Conservation (phyloP, 2,113 vertebrate species). For the Sitta europaea region DNA sequence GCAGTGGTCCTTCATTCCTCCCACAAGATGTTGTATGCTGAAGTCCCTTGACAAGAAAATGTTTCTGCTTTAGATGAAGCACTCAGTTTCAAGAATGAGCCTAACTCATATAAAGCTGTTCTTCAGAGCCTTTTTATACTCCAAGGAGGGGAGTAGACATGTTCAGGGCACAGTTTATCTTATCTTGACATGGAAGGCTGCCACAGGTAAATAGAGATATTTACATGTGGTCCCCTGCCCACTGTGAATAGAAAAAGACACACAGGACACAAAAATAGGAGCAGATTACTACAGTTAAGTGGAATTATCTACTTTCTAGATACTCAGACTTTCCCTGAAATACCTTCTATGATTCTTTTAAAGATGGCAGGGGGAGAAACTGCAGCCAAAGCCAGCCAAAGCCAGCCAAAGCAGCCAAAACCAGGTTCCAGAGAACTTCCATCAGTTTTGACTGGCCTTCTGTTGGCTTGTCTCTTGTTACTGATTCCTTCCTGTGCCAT, state of each 20-base stretch:
- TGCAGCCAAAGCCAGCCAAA: neutral
- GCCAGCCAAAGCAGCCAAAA: neutral
- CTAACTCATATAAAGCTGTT: neutral
- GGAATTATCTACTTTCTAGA: neutral
- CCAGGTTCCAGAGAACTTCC: neutral
- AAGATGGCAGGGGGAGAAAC: neutral
- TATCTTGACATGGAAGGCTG: neutral
- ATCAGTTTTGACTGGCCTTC: neutral
- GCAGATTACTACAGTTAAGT: neutral
- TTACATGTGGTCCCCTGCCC: neutral
- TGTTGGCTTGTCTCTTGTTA: neutral
- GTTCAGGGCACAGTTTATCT: neutral
- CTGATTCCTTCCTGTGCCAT: neutral
- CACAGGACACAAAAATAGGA: neutral
- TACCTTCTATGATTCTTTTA: neutral
- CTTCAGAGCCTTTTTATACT: neutral
- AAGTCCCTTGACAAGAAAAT: neutral
- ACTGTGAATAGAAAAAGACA: neutral
- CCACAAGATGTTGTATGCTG: neutral
- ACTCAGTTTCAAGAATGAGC: neutral
- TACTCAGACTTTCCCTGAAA: neutral
- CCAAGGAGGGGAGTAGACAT: neutral
- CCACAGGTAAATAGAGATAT: neutral
- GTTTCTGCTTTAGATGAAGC: neutral
- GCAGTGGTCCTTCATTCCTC: neutral